These are phyloP conservation scores for Drosophila nigromelanica DNA, from an alignment of 1,140 invertebrate species.

Conservation along the genomic window DNA sequence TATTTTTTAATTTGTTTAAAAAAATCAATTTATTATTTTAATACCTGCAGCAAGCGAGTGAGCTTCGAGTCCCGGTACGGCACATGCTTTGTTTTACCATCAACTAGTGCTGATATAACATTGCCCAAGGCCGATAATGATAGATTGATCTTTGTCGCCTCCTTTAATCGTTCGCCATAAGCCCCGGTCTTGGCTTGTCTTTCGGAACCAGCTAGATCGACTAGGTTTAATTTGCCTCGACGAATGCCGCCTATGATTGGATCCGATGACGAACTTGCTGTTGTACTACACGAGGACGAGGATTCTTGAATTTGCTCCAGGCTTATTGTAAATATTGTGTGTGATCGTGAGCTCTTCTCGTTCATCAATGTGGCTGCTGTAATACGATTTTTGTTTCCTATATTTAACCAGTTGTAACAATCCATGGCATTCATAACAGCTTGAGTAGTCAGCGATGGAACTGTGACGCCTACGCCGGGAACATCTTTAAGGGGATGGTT, in stretches of 20 bases:
- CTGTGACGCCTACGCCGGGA: slow-evolving; percentile 92
- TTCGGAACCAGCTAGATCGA: slow-evolving; percentile 93
- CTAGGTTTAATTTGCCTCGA: slow-evolving; percentile 94
- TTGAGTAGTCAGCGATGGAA: slow-evolving; percentile 85
- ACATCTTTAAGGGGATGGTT: slow-evolving; percentile 90
- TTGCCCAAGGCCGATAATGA: slow-evolving; percentile 96
- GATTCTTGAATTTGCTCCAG: slow-evolving; percentile 90
- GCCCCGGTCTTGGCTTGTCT: slow-evolving; percentile 95
- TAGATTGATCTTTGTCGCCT: slow-evolving; percentile 98
- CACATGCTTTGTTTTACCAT: slow-evolving; percentile 94
- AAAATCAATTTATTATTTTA: background rate
- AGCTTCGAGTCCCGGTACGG: slow-evolving; percentile 98
- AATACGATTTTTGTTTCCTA: slow-evolving; percentile 91
- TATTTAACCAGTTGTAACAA: slow-evolving; percentile 90
- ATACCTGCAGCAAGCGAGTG: slow-evolving; percentile 91
- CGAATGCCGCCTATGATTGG: slow-evolving; percentile 84
- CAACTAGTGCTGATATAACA: slow-evolving; percentile 96
- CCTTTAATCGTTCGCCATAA: slow-evolving; percentile 93
- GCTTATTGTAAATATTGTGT: slow-evolving; percentile 96
- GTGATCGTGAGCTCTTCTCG: slow-evolving; percentile 92
- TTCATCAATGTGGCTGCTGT: slow-evolving; percentile 97
- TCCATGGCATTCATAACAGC: slow-evolving; percentile 86
- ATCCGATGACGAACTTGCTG: slow-evolving; percentile 5
- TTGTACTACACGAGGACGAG: background rate
- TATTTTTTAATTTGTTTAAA: too few relatives aligned